Evolutionary conservation across 2,888 invertebrate species (phyloP), one percentile per base, ranked within the genome.

Genomic region (Molorchus minor): DNA sequence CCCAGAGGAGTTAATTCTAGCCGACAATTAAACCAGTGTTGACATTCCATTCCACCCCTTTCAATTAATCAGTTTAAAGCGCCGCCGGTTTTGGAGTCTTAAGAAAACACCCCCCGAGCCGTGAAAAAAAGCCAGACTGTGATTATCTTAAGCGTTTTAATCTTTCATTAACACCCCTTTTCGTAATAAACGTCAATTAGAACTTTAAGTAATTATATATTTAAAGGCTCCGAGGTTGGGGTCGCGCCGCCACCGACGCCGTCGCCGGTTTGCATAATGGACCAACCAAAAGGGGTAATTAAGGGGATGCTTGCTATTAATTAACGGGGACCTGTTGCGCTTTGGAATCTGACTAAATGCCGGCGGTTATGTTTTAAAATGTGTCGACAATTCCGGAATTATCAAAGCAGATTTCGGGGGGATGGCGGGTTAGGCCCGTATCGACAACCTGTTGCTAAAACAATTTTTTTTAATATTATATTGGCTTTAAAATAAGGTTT

Each of bases 211-310:
- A 79, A 79, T 79, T 79, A 79, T 78, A 77, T 77, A 79, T 78
- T 79, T 79, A 78, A 72, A 71, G 68, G 71, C 65, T 36, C 54
- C 49, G 57, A 52, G 61, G 65, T 63, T 69, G 66, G 64, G 68
- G 67, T 64, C 61, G 56, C 51, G 57, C 58, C 52, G 58, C 59
- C 38, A 25, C 49, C 49, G 40, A 19, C 29, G 16, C 43, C 43
- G 43, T 60, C 63, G 64, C 59, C 65, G 71, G 75, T 80, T 79
- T 80, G 79, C 80, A 80, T 80, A 80, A 80, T 80, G 80, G 79
- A 79, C 79, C 80, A 77, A 70, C 65, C 73, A 72, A 80, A 80
- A 79, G 79, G 79, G 80, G 78, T 79, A 80, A 79, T 80, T 79
- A 80, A 79, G 79, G 79, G 79, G 79, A 78, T 78, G 79, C 72